Conservation (phyloP, 2,113 vertebrate species). For the Scatophagus argus region DNA sequence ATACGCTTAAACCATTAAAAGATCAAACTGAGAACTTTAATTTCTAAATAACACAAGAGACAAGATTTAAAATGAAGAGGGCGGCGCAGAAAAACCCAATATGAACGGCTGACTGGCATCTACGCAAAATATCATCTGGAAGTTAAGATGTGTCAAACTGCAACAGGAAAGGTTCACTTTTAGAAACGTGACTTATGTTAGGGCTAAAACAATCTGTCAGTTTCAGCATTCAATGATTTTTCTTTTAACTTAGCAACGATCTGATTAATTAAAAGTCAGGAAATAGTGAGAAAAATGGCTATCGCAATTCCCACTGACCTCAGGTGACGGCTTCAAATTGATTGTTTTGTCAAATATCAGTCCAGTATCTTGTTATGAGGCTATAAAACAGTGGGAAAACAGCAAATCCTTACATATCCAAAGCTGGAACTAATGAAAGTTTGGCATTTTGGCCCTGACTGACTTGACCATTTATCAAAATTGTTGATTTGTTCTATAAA, state of each 20-base stretch:
- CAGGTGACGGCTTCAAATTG: not conserved
- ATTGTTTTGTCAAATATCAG: not conserved
- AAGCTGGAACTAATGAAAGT: not conserved
- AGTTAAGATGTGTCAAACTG: not conserved
- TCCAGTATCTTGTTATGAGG: not conserved
- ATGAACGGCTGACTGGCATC: not conserved
- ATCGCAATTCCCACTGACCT: not conserved
- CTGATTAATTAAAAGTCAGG: not conserved
- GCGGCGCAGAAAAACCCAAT: too few relatives aligned
- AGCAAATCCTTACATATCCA: not conserved
- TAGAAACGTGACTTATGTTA: not conserved
- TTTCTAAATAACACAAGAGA: too few relatives aligned
- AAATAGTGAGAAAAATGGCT: not conserved
- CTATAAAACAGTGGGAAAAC: not conserved
- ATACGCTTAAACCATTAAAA: not conserved
- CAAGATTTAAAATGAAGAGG: not conserved
- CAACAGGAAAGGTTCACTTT: not conserved
- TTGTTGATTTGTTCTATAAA: not conserved
- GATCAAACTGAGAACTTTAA: not conserved
- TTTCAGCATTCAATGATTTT: not conserved
- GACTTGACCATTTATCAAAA: not conserved
- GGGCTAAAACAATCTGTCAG: not conserved
- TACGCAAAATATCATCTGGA: not conserved
- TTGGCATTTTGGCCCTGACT: not conserved
- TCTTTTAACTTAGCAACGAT: not conserved